Base-by-base conservation (phyloP, 2,113 vertebrate species). In the Ancistrus triradiatus region DNA sequence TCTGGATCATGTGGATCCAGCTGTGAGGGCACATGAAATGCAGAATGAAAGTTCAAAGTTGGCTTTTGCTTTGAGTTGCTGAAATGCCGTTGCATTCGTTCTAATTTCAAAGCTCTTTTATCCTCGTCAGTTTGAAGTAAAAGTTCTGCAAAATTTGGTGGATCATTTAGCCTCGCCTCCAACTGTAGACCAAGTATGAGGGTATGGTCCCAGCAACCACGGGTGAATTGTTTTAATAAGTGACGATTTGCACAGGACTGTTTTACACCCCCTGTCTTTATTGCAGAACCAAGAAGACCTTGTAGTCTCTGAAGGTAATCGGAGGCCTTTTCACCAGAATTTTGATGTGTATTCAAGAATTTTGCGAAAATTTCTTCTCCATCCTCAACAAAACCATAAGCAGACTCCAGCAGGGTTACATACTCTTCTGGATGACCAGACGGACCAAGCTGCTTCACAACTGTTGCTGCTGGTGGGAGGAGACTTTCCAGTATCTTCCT, bases 201-300 rank as follows among this genome's bases (percentile, higher is more conserved):
- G 10, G 31, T 38, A 3, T 55, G 31, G 7, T 11, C 19, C 52
- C 19, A 56, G 10, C 19, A 56, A 24, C 35, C 11, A 37, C 13
- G 17, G 33, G 7, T 53, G 8, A 53, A 53, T 11, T 35, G 15
- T 2, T 13, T 35, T 10, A 53, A 18, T 9, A 53, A 15, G 7
- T 52, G 27, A 1, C 7, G 28, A n/a, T 33, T 33, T 31, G 50
- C 27, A 19, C 50, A 15, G 33, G 15, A 53, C 28, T 35, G 28
- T 6, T 53, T 15, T 31, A 53, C 50, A 53, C 25, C 50, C 5
- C 1, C 7, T 53, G 7, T 35, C 33, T 53, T 53, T n/a, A 53
- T 33, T n/a, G 50, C 25, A 18, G 28, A 53, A 53, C n/a, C 13
- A 53, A 35, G 28, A 33, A 31, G 28, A 53, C 9, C 50, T 53